These are phyloP conservation scores for Lasioglossum albipes DNA, from an alignment of 1,140 invertebrate species.

Conservation along the genomic window DNA sequence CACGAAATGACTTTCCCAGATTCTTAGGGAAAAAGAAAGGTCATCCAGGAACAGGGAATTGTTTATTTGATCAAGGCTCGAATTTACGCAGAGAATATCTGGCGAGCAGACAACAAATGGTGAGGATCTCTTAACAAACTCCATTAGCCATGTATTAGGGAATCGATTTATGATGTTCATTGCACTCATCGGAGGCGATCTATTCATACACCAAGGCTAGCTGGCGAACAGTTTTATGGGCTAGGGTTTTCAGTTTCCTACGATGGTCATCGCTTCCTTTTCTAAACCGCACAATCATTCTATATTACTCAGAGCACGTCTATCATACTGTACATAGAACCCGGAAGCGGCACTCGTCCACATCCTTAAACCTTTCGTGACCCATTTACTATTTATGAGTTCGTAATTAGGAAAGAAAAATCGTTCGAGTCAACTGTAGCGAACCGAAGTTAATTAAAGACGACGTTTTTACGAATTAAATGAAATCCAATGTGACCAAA, in stretches of 20 bases:
- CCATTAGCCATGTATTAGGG: constrained; percentile 13
- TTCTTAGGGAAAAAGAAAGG: too few species aligned
- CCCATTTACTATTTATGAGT: not conserved
- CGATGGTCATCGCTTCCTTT: constrained; percentile 57
- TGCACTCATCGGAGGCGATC: constrained; percentile 73
- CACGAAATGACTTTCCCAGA: too few species aligned
- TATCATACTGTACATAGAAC: constrained; percentile 41
- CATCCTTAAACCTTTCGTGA: constrained; percentile 1
- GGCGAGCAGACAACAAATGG: not conserved
- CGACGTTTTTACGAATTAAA: too few species aligned
- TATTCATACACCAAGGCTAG: constrained; percentile 75
- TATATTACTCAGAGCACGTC: constrained; percentile 47
- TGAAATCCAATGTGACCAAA: too few species aligned
- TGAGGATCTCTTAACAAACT: not conserved
- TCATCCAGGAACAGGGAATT: not conserved
- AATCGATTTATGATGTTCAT: constrained; percentile 48
- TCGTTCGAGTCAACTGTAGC: too few species aligned
- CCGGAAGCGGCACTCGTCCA: constrained; percentile 23
- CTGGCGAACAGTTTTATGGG: constrained; percentile 55
- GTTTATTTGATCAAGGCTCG: not conserved
- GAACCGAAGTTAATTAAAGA: too few species aligned
- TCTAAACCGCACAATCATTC: constrained; percentile 35
- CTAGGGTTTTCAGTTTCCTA: constrained; percentile 54
- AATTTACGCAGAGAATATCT: too few species aligned
- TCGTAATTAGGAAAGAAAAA: too few species aligned